A percentile compares a stretch with the other conserved stretches of the same genome.
phyloP scores from a whole-genome alignment of 1,140 invertebrate species.

The Drosophila repletoides region DNA sequence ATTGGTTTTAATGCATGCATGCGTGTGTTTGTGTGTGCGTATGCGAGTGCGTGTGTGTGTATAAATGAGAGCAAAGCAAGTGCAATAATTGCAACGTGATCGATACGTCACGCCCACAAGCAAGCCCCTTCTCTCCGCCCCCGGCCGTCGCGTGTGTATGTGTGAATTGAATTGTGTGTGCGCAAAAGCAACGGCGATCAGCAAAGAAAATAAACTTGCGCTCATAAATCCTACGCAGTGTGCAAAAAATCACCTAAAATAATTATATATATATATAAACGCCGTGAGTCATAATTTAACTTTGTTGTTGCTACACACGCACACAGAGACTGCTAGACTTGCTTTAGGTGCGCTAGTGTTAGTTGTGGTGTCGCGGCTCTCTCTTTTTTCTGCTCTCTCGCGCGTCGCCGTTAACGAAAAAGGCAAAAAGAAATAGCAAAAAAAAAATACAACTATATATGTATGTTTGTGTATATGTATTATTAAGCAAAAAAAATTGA shows the following conservation, averaged over 20 bases:
- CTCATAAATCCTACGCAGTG: constrained; percentile 42
- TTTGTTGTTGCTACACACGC: constrained; percentile 44
- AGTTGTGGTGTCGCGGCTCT: constrained; percentile 10
- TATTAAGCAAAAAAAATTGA: constrained; percentile 27
- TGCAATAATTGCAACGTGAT: constrained; percentile 49
- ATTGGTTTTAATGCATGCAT: constrained; percentile 21
- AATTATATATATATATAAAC: constrained; percentile 20
- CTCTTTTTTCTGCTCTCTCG: constrained; percentile 37
- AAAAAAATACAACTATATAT: constrained; percentile 17
- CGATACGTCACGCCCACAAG: constrained; percentile 12
- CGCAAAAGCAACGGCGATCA: constrained; percentile 9
- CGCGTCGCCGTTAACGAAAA: constrained; percentile 62
- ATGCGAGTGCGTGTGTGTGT: constrained; percentile 22
- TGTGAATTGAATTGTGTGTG: constrained; percentile 18
- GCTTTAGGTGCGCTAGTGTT: constrained; percentile 19
- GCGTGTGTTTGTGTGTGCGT: too few species aligned
- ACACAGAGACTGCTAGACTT: constrained; percentile 61
- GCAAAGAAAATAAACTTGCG: constrained; percentile 17
- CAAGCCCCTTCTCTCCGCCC: constrained; percentile 14
- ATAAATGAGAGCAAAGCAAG: constrained; percentile 20
- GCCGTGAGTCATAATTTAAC: constrained; percentile 53
- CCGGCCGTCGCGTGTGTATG: constrained; percentile 10
- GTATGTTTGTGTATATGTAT: constrained; percentile 14
- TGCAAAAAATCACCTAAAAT: constrained; percentile 23
- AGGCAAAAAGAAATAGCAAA: constrained; percentile 26